Percentiles rank a stretch among this genome's conserved stretches.
Conservation (phyloP, 2,888 invertebrate genomes). For the Epinotia brunnichana region DNA sequence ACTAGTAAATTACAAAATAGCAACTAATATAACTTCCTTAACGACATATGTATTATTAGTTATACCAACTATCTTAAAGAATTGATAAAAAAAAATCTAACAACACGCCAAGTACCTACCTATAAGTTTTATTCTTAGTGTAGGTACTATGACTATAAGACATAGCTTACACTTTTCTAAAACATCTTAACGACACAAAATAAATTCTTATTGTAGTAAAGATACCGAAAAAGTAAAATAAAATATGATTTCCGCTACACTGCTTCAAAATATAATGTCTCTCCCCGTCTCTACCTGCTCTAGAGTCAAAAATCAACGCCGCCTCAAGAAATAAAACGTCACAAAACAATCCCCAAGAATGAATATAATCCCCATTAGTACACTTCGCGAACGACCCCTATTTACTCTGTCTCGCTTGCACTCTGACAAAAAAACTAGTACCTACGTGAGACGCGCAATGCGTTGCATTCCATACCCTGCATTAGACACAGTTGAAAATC, state of each 20-base stretch:
- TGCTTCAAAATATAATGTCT: slow-evolving; percentile 13
- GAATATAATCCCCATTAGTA: slow-evolving; percentile 77
- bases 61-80: no score
- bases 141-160: not conserved
- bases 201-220: not conserved
- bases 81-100: no score
- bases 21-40: no score
- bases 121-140: not conserved
- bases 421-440: slow-evolving; percentile 78
- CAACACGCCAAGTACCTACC: no score
- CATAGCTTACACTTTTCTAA: not conserved
- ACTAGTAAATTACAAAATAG: no score
- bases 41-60: no score
- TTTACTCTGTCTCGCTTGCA: slow-evolving; percentile 66
- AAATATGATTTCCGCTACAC: slow-evolving; percentile 19
- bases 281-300: slow-evolving; percentile 36
- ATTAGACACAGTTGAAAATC: slow-evolving; percentile 56
- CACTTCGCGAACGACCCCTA: slow-evolving; percentile 76
- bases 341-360: slow-evolving; percentile 63
- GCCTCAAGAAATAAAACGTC: slow-evolving; percentile 60
- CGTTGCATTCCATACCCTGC: slow-evolving; percentile 76
- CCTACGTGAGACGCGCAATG: slow-evolving; percentile 77
- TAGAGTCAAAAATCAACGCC: slow-evolving; percentile 53
- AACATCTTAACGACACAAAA: not conserved
- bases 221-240: slow-evolving; percentile 18